A percentile compares a stretch with the other conserved stretches of the same genome.
phyloP scores from a whole-genome alignment of 2,888 invertebrate species.

The Apoda limacodes region DNA sequence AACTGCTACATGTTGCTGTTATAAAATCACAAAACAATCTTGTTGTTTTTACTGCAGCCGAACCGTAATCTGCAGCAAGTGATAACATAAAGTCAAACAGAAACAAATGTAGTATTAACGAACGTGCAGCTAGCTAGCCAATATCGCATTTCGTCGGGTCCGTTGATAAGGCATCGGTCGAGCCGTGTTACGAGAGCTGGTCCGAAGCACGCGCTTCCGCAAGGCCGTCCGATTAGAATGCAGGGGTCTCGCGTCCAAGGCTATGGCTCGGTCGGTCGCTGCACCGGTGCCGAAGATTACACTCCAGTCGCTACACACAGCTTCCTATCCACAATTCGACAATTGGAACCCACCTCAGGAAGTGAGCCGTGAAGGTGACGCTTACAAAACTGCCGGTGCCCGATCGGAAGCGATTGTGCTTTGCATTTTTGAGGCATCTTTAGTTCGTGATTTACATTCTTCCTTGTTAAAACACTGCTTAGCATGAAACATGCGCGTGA shows the following conservation, averaged over 20 bases:
- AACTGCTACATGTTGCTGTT: too few species aligned
- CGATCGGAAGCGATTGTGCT: slow-evolving; percentile 60
- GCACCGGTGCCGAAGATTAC: slow-evolving; percentile 33
- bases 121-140: too few species aligned
- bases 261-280: slow-evolving; percentile 59
- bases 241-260: slow-evolving; percentile 67
- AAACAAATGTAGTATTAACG: too few species aligned
- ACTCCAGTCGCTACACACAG: slow-evolving; percentile 26
- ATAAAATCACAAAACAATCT: too few species aligned
- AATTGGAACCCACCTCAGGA: slow-evolving; percentile 52
- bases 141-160: slow-evolving; percentile 26
- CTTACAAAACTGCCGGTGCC: slow-evolving; percentile 38
- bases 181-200: slow-evolving; percentile 49
- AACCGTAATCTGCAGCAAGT: too few species aligned
- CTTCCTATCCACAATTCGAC: slow-evolving; percentile 53
- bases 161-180: slow-evolving; percentile 39
- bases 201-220: slow-evolving; percentile 60
- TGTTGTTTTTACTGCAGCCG: too few species aligned
- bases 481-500: too few species aligned
- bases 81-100: too few species aligned
- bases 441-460: slow-evolving; percentile 27
- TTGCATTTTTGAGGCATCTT: slow-evolving; percentile 51
- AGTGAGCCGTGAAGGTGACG: slow-evolving; percentile 56
- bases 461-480: too few species aligned
- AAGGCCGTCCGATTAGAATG: slow-evolving; percentile 67